A percentile compares a stretch with the other conserved stretches of the same genome.
phyloP scores from a whole-genome alignment of 2,888 invertebrate species.

The Metallyticus violacea region DNA sequence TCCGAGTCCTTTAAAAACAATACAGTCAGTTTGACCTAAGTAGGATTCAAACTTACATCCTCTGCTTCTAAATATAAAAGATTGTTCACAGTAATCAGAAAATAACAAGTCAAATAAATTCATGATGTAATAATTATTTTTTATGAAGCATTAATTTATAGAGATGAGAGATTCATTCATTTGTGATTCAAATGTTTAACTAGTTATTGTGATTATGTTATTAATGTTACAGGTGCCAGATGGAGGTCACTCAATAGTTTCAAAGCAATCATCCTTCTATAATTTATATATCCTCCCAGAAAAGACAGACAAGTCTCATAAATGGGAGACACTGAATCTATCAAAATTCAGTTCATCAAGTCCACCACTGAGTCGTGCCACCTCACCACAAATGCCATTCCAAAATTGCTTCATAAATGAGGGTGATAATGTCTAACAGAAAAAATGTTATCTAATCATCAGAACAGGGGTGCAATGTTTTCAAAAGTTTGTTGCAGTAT shows the following conservation, averaged over 20 bases:
- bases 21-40: too few species aligned
- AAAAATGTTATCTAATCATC: too few species aligned
- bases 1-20: too few species aligned
- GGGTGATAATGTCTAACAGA: too few species aligned
- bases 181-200: not conserved
- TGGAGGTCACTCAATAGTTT: constrained; percentile 93
- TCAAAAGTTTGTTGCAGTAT: too few species aligned
- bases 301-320: constrained; percentile 93
- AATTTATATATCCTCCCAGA: constrained; percentile 91
- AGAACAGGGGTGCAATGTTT: too few species aligned
- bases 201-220: not conserved
- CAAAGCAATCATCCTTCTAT: constrained; percentile 93
- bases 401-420: too few species aligned
- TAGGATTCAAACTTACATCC: too few species aligned
- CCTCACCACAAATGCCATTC: too few species aligned
- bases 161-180: not conserved
- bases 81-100: too few species aligned
- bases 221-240: constrained; percentile 65
- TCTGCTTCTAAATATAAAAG: too few species aligned
- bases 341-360: constrained; percentile 91
- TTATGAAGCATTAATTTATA: not conserved
- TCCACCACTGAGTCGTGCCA: constrained; percentile 84
- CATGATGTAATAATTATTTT: not conserved
- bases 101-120: not conserved
- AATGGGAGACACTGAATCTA: constrained; percentile 85